These are phyloP conservation scores for Drosophila silvestris DNA, from an alignment of 2,888 invertebrate species.

Conservation along the genomic window DNA sequence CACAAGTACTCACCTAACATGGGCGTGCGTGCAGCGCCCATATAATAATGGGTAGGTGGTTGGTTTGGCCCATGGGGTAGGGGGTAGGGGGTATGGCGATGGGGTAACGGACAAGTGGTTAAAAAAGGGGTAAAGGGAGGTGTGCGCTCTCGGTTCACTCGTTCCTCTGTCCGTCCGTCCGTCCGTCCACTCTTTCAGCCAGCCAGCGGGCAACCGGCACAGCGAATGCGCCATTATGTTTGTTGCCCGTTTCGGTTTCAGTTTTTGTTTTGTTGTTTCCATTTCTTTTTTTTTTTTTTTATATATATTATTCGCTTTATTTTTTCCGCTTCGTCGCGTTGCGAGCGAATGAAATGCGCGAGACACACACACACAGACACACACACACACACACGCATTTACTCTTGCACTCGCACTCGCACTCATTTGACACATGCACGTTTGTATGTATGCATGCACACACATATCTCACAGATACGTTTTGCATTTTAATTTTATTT, in stretches of 20 bases:
- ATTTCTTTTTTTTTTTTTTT: slow-evolving; percentile 49
- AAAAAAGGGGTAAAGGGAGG: slow-evolving; percentile 1
- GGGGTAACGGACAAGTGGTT: slow-evolving; percentile 5
- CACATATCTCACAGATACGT: slow-evolving; percentile 67
- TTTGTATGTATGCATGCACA: slow-evolving; percentile 17
- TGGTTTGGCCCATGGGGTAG: slow-evolving; percentile 17
- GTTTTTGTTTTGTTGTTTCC: slow-evolving; percentile 69
- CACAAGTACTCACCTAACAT: slow-evolving; percentile 38
- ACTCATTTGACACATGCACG: slow-evolving; percentile 34
- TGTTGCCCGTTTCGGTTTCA: slow-evolving; percentile 61
- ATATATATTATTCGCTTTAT: slow-evolving; percentile 77
- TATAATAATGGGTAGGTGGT: slow-evolving; percentile 56
- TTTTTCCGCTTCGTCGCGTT: slow-evolving; percentile 79
- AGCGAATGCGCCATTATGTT: slow-evolving; percentile 75
- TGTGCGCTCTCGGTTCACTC: slow-evolving; percentile 21
- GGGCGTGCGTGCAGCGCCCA: slow-evolving; percentile 70
- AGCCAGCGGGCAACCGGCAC: slow-evolving; percentile 56
- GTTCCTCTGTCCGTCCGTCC: background rate
- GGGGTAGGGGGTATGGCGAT: background rate
- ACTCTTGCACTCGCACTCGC: slow-evolving; percentile 35
- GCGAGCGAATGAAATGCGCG: slow-evolving; percentile 79
- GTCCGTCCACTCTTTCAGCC: background rate
- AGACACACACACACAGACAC: slow-evolving; percentile 36
- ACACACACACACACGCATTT: slow-evolving; percentile 7
- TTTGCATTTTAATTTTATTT: slow-evolving; percentile 79